Percentiles rank a stretch among this genome's conserved stretches.
Evolutionary conservation across 2,888 invertebrate genomes (phyloP).

Genomic region (Trichacis sp.): DNA sequence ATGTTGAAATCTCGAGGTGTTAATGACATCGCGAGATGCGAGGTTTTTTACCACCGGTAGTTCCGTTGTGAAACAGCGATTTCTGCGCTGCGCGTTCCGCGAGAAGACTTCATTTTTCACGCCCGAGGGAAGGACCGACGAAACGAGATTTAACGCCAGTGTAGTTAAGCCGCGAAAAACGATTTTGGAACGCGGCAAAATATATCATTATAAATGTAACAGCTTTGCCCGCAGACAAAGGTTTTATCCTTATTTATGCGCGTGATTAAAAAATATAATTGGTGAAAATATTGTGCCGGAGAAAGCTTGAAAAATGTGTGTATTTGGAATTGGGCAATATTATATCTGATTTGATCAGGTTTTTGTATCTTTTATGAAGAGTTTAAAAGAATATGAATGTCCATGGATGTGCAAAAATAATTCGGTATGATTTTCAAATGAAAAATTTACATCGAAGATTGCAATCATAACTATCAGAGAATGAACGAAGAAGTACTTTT

Average conservation of each 20-base stretch:
- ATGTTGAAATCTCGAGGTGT: too few species aligned
- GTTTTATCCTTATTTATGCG: not conserved
- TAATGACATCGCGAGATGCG: constrained; percentile 42
- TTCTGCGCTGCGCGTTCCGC: constrained; percentile 7
- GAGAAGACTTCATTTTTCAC: constrained; percentile 10
- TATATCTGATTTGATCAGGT: too few species aligned
- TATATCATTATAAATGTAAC: constrained; percentile 33
- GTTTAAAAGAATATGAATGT: too few species aligned
- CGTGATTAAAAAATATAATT: not conserved
- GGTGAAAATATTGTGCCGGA: not conserved
- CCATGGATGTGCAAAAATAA: too few species aligned
- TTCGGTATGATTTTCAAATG: too few species aligned
- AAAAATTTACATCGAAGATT: too few species aligned
- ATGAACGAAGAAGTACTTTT: too few species aligned
- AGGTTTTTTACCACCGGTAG: constrained; percentile 35
- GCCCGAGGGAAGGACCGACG: constrained; percentile 30
- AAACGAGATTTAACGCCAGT: constrained; percentile 37
- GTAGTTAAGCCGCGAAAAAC: constrained; percentile 22
- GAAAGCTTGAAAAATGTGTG: not conserved
- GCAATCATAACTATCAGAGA: too few species aligned
- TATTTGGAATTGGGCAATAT: too few species aligned
- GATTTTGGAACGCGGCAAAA: constrained; percentile 23
- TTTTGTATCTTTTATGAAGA: too few species aligned
- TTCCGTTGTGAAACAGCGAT: constrained; percentile 14
- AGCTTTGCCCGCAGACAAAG: constrained; percentile 2